These are phyloP conservation scores for Euphydryas editha DNA, from an alignment of 2,888 invertebrate species.

Conservation along the genomic window DNA sequence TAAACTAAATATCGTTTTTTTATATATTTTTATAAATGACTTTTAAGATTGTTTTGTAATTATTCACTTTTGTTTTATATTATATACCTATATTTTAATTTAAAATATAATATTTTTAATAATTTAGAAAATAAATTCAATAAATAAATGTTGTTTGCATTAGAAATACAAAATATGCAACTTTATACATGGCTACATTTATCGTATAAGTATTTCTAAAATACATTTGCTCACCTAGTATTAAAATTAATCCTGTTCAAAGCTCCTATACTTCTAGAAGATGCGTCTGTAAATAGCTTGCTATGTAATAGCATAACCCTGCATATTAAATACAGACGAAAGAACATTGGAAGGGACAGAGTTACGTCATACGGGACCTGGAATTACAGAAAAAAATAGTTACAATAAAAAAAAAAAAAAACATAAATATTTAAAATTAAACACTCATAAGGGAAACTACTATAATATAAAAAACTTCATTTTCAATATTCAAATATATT, in stretches of 20 bases:
- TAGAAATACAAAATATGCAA: too few relatives aligned
- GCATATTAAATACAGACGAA: conserved; percentile 99
- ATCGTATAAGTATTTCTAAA: background rate
- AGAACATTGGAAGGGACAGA: conserved; percentile 99
- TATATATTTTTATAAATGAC: too few relatives aligned
- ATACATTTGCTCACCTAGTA: conserved; percentile 89
- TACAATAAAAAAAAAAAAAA: background rate
- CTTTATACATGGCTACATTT: too few relatives aligned
- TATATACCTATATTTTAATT: too few relatives aligned
- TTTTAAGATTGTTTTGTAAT: too few relatives aligned
- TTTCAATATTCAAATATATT: too few relatives aligned
- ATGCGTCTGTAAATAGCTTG: conserved; percentile 99
- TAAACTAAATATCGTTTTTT: too few relatives aligned
- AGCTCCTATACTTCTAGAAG: conserved; percentile 98
- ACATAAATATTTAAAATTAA: background rate
- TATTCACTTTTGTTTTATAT: too few relatives aligned
- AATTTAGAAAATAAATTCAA: too few relatives aligned
- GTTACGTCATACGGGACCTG: conserved; percentile 97
- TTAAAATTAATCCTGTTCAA: conserved; percentile 99
- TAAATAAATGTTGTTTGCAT: too few relatives aligned
- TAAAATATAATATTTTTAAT: too few relatives aligned
- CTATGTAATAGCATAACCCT: conserved; percentile 99
- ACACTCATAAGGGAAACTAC: background rate
- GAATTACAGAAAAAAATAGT: conserved; percentile 49
- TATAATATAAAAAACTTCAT: background rate